Base-by-base conservation (phyloP, 1,140 invertebrate genomes). In the Drosophila orosa region DNA sequence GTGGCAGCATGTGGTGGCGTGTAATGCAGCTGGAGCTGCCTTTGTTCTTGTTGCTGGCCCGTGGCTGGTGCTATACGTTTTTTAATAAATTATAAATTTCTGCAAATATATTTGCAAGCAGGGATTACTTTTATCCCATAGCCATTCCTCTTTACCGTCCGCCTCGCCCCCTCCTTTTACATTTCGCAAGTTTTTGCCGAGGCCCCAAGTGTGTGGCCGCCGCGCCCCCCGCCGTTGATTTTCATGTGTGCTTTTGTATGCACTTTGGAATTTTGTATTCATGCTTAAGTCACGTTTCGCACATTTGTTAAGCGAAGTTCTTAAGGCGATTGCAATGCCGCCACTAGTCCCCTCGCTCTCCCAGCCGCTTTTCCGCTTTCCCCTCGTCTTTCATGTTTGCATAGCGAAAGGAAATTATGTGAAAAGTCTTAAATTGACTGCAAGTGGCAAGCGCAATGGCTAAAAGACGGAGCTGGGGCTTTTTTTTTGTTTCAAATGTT, bases 41-140 rank as follows among this genome's bases (percentile, higher is more conserved):
- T 47, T 68, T 61, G 66, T 72, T 72, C 67, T 72, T 71, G 40
- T 72, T 72, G 68, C 82, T 82, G 78, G 65, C 82, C 82, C 78
- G 58, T 86, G 75, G 82, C 83, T 87, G 80, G 63, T 69, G 76
- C 79, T 87, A 69, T 78, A 89, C 79, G 65, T 89, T 87, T 86
- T 87, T 87, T 87, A 87, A 87, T 87, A 87, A 87, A 87, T 87
- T 87, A 87, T 87, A 87, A 87, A 87, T 87, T 87, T 81, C 72
- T 80, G 83, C 79, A 86, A 86, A 86, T 86, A 87, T 86, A 87
- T 86, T 86, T 86, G 83, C 83, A 79, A 78, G 84, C 75, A 76
- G 83, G 83, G 83, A 86, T 86, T 86, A 87, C 83, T 79, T 73
- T 76, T 79, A 81, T 81, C 79, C 72, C 59, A 45, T 65, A 72